These are phyloP conservation scores for Glandiceps talaboti DNA, from an alignment of 53 echinoderm and acorn worm genomes.

Conservation along the genomic window DNA sequence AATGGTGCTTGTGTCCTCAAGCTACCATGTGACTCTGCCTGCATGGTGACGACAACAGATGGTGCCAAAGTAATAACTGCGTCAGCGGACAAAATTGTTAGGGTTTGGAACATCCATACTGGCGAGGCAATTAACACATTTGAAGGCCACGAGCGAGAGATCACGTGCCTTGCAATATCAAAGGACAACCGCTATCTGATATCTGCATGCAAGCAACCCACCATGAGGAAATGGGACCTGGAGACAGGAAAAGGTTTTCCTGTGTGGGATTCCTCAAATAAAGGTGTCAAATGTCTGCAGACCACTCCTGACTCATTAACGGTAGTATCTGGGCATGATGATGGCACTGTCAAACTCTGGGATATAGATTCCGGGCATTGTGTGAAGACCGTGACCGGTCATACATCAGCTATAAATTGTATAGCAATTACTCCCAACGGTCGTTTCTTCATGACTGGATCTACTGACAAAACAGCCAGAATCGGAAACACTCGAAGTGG, in stretches of 20 bases:
- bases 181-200: not conserved
- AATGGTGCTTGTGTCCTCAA: conserved; percentile 1
- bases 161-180: not conserved
- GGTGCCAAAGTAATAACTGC: conserved; percentile 20
- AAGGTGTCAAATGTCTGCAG: not conserved
- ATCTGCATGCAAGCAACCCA: not conserved
- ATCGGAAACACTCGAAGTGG: conserved; percentile 58
- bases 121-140: not conserved
- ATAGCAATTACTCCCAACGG: conserved; percentile 14
- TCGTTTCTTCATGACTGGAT: conserved; percentile 33
- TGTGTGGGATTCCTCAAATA: not conserved
- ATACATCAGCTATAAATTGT: conserved; percentile 14
- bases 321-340: conserved; percentile 17
- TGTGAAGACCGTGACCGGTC: conserved; percentile 12
- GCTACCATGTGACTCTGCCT: conserved; percentile 1
- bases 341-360: conserved; percentile 47
- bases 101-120: conserved; percentile 34
- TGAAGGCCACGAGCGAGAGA: not conserved
- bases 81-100: conserved; percentile 34
- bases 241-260: not conserved
- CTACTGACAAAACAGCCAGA: conserved; percentile 30
- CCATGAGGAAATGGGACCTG: not conserved
- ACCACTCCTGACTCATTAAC: not conserved
- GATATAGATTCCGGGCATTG: conserved; percentile 34
- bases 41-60: conserved; percentile 10